A percentile compares a stretch with the other conserved stretches of the same genome.
These are phyloP conservation scores for Zygaena filipendulae DNA, from an alignment of 2,888 invertebrate genomes.

Conservation along the genomic window DNA sequence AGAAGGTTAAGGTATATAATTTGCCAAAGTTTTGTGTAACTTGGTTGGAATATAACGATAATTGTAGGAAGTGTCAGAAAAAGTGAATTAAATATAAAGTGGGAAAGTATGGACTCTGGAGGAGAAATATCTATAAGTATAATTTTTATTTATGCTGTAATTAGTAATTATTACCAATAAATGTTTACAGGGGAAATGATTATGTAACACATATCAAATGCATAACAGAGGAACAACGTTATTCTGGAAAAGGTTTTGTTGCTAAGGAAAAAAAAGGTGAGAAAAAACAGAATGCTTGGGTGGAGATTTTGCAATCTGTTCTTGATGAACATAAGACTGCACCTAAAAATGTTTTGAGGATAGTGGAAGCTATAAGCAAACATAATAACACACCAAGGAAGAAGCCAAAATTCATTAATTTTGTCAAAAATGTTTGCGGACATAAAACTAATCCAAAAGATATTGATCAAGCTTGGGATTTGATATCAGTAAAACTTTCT, in stretches of 20 bases:
- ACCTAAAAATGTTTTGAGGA: constrained; percentile 64
- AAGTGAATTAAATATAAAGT: no score
- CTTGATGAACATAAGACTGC: constrained; percentile 67
- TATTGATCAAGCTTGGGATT: constrained; percentile 76
- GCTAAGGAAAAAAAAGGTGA: constrained; percentile 86
- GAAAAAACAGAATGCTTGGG: constrained; percentile 87
- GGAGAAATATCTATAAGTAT: background rate
- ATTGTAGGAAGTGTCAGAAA: no score
- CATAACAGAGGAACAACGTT: constrained; percentile 87
- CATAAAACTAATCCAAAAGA: constrained; percentile 65
- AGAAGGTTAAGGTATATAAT: no score
- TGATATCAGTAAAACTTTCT: constrained; percentile 66
- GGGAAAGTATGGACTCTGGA: no score
- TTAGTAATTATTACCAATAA: background rate
- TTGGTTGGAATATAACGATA: no score
- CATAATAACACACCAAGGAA: constrained; percentile 88
- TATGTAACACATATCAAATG: constrained; percentile 87
- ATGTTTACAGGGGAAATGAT: constrained; percentile 73
- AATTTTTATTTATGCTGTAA: background rate
- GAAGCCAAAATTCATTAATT: constrained; percentile 84
- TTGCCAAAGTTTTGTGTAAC: no score
- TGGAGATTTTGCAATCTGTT: constrained; percentile 75
- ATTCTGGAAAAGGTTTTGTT: constrained; percentile 84
- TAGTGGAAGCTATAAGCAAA: constrained; percentile 75
- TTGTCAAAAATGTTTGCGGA: constrained; percentile 73